These are phyloP conservation scores for Clamator glandarius DNA, from an alignment of 2,797 vertebrate species.

Conservation along the genomic window DNA sequence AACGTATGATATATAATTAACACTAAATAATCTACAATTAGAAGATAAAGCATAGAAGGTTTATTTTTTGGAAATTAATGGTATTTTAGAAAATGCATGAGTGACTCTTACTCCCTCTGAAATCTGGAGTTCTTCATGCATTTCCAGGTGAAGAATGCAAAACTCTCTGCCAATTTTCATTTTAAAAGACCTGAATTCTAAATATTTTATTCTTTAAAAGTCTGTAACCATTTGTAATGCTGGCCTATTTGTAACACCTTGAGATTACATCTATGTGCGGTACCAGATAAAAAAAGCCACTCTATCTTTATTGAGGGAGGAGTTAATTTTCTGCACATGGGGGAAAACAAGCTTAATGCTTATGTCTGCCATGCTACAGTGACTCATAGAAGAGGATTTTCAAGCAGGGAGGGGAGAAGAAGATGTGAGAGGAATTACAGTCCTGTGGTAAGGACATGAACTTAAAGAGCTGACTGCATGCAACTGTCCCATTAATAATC, in stretches of 20 bases:
- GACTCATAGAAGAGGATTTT: not conserved
- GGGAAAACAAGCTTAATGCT: not conserved
- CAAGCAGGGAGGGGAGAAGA: not conserved
- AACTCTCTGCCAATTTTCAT: not conserved
- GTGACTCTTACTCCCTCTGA: not conserved
- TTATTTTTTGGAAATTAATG: not conserved
- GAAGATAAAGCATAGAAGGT: not conserved
- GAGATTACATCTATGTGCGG: not conserved
- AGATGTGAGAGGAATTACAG: not conserved
- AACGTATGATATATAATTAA: conserved; percentile 25
- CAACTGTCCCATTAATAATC: not conserved
- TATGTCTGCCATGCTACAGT: not conserved
- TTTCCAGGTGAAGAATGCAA: not conserved
- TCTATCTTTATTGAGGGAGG: not conserved
- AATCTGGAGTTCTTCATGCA: not conserved
- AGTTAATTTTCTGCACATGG: not conserved
- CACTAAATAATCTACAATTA: not conserved
- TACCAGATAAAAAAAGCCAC: not conserved
- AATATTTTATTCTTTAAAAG: not conserved
- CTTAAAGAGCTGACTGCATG: not conserved
- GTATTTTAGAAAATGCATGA: not conserved
- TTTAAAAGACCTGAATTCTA: not conserved
- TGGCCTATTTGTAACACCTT: not conserved
- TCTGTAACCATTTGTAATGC: not conserved
- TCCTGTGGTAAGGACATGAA: not conserved